Conservation (phyloP, 2,113 vertebrate genomes). For the Xiphophorus hellerii region DNA sequence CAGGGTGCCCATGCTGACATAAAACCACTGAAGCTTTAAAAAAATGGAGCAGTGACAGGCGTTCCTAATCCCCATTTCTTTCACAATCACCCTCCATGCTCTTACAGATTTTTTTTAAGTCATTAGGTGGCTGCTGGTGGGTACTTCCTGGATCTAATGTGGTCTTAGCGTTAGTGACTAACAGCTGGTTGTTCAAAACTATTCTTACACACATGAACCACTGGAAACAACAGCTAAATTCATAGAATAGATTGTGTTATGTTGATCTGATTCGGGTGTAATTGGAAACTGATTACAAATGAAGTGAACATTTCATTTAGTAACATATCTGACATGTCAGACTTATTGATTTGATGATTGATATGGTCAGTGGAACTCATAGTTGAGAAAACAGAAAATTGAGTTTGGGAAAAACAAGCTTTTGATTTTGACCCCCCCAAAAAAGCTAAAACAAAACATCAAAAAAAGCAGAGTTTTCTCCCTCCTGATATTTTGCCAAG, state of each 20-base stretch:
- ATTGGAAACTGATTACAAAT: too few relatives aligned
- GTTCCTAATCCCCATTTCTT: constrained; percentile 63
- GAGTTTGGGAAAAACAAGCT: too few relatives aligned
- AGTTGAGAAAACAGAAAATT: too few relatives aligned
- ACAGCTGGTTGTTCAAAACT: constrained; percentile 35
- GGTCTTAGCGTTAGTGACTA: constrained; percentile 16
- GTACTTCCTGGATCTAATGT: constrained; percentile 56
- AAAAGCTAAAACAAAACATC: too few relatives aligned
- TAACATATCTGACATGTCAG: too few relatives aligned
- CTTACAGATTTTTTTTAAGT: constrained; percentile 22
- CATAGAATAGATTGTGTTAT: constrained; percentile 19
- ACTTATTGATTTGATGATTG: too few relatives aligned
- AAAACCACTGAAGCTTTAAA: constrained; percentile 66
- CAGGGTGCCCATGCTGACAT: constrained; percentile 73
- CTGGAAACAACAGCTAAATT: constrained; percentile 14
- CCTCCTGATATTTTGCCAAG: too few relatives aligned
- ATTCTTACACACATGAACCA: constrained; percentile 6
- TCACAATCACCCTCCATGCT: constrained; percentile 39
- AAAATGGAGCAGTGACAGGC: constrained; percentile 58
- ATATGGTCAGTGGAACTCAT: too few relatives aligned
- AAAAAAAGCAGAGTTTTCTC: too few relatives aligned
- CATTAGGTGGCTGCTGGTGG: constrained; percentile 41
- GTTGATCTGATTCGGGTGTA: background rate
- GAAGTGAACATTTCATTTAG: too few relatives aligned
- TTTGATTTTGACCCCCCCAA: too few relatives aligned